A percentile compares a stretch with the other conserved stretches of the same genome.
phyloP scores from a whole-genome alignment of 2,797 vertebrate species.

The Columba guinea region DNA sequence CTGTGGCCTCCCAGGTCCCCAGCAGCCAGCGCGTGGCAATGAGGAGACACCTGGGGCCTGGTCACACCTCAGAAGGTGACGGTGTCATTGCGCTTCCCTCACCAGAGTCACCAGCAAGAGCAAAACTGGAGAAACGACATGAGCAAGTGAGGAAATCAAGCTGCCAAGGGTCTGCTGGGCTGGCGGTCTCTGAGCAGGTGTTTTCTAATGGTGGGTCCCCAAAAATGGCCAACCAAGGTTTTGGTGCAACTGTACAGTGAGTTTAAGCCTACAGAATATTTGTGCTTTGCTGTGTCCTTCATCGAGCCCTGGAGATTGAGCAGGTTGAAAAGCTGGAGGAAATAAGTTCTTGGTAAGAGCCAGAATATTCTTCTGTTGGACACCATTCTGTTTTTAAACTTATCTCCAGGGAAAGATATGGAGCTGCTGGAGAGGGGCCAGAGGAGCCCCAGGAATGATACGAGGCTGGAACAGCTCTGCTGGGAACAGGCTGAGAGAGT shows the following conservation, averaged over 20 bases:
- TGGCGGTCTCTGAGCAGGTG: background rate
- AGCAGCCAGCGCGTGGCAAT: background rate
- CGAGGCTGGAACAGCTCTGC: too few relatives aligned
- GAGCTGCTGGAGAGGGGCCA: too few relatives aligned
- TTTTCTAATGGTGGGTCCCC: background rate
- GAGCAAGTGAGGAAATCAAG: too few relatives aligned
- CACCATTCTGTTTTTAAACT: too few relatives aligned
- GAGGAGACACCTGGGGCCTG: too few relatives aligned
- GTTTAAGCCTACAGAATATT: background rate
- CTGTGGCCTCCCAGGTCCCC: background rate
- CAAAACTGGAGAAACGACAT: background rate
- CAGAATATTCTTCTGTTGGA: too few relatives aligned
- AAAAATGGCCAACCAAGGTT: background rate
- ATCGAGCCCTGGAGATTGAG: background rate
- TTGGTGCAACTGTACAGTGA: background rate
- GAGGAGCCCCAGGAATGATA: too few relatives aligned
- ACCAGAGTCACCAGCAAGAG: background rate
- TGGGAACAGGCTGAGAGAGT: too few relatives aligned
- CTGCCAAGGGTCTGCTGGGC: background rate
- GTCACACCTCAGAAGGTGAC: background rate
- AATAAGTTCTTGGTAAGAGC: too few relatives aligned
- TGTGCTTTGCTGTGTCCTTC: background rate
- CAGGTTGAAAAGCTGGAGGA: background rate
- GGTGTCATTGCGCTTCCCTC: accelerated
- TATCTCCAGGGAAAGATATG: too few relatives aligned